Base-by-base conservation (phyloP, 2,797 vertebrate species). In the Lagocephalus sceleratus region DNA sequence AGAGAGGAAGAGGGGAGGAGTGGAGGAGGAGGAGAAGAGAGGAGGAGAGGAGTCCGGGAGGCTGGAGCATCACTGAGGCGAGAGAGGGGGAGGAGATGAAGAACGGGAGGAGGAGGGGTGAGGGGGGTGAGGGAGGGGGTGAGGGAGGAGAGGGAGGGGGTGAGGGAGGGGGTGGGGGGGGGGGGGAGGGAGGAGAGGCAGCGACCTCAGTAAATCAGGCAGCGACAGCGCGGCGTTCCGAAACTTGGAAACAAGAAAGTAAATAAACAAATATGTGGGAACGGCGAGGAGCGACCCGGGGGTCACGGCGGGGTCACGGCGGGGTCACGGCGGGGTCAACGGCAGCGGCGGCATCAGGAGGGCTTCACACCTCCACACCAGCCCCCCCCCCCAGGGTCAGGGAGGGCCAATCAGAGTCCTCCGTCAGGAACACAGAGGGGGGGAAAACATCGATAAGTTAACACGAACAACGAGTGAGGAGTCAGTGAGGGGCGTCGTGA, bases 1-100 rank as follows among this genome's bases (percentile, higher is more conserved):
- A 39, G 47, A 71, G 32, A n/a, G n/a, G n/a, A n/a, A n/a, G n/a
- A n/a, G n/a, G n/a, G n/a, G n/a, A n/a, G n/a, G n/a, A n/a, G n/a
- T n/a, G n/a, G n/a, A n/a, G n/a, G n/a, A n/a, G n/a, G n/a, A n/a
- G n/a, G n/a, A n/a, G n/a, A n/a, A n/a, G n/a, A n/a, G 64, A 83
- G 58, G 46, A 82, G 61, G 38, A 57, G 57, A 52, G 64, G 58
- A 71, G 66, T 75, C 62, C 72, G 60, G 58, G 71, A 66, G 68
- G 79, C 60, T 47, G 32, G 73, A 58, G 66, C 87, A 90, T 88
- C 79, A 75, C 84, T 85, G 77, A 78, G 55, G 26, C 10, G 47
- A 71, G 51, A 54, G 78, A 60, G 73, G 19, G 54, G 65, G 19
- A 57, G 58, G 39, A 43, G 45, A 63, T 60, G 46, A 45, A 16